phyloP scores from a whole-genome alignment of 1,140 invertebrate genomes.

The Lepeophtheirus salmonis region DNA sequence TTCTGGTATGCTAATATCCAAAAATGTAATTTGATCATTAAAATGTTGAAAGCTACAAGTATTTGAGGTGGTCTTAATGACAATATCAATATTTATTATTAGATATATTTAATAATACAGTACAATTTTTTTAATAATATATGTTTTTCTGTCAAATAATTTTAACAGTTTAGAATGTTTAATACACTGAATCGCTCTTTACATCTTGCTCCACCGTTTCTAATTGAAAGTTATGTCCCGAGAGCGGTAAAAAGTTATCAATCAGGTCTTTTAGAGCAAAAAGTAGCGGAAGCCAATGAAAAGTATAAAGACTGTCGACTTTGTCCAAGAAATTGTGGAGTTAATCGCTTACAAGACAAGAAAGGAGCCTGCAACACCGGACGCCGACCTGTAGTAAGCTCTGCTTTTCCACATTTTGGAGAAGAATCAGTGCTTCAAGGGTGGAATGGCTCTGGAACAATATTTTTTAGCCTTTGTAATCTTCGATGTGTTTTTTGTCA shows the following conservation, averaged over 20 bases:
- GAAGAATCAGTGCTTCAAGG: conserved; percentile 15
- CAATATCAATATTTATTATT: no score
- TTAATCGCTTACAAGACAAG: conserved; percentile 3
- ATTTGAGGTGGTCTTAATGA: no score
- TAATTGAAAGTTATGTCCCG: conserved; percentile 1
- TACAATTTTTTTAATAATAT: no score
- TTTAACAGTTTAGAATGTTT: no score
- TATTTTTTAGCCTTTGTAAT: conserved; percentile 11
- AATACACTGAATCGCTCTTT: background rate
- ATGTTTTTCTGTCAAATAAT: no score
- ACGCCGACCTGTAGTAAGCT: conserved; percentile 1
- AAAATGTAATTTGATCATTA: no score
- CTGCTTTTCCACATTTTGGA: conserved; percentile 15
- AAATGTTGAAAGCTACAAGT: no score
- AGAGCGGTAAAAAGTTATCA: background rate
- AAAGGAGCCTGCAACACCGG: conserved; percentile 13
- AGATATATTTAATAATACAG: no score
- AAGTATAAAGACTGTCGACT: background rate
- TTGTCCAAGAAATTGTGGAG: conserved; percentile 11
- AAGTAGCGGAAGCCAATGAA: background rate
- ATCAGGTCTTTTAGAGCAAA: background rate
- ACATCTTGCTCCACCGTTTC: conserved; percentile 8
- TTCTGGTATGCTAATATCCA: no score
- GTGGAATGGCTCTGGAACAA: conserved; percentile 14
- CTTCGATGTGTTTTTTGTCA: conserved; percentile 15